phyloP scores from a whole-genome alignment of 2,113 vertebrate species.

The Brachypteracias leptosomus region DNA sequence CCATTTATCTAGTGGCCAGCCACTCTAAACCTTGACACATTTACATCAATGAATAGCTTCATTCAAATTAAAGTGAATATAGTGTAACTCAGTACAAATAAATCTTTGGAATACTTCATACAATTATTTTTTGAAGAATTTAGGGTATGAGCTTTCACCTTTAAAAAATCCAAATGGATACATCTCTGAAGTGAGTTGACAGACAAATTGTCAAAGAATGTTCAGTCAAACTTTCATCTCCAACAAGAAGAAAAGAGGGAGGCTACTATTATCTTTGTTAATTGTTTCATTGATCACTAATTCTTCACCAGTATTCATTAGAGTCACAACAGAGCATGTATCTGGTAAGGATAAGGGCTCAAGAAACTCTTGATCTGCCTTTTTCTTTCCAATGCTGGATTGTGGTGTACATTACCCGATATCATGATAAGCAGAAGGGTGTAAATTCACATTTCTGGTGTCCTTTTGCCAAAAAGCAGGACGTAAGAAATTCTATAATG shows the following conservation, averaged over 20 bases:
- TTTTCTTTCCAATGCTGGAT: not conserved
- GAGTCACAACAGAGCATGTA: not conserved
- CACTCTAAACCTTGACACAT: not conserved
- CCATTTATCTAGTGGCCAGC: too few species aligned
- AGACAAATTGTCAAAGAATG: not conserved
- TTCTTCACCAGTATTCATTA: not conserved
- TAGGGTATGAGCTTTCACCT: not conserved
- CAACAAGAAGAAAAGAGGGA: not conserved
- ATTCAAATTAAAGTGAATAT: not conserved
- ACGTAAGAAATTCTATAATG: not conserved
- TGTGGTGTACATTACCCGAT: not conserved
- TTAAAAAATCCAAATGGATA: not conserved
- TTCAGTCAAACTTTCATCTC: not conserved
- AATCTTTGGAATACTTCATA: not conserved
- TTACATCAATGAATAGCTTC: not conserved
- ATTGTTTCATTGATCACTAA: not conserved
- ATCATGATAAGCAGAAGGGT: not conserved
- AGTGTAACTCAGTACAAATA: too few species aligned
- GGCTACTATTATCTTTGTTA: not conserved
- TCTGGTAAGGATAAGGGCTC: not conserved
- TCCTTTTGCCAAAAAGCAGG: not conserved
- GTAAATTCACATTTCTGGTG: not conserved
- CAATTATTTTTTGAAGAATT: not conserved
- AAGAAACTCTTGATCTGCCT: not conserved
- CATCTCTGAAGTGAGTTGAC: not conserved